Percentiles rank a stretch among this genome's conserved stretches.
Evolutionary conservation across 2,113 vertebrate species (phyloP).

Genomic region (Ramphastos sulfuratus): DNA sequence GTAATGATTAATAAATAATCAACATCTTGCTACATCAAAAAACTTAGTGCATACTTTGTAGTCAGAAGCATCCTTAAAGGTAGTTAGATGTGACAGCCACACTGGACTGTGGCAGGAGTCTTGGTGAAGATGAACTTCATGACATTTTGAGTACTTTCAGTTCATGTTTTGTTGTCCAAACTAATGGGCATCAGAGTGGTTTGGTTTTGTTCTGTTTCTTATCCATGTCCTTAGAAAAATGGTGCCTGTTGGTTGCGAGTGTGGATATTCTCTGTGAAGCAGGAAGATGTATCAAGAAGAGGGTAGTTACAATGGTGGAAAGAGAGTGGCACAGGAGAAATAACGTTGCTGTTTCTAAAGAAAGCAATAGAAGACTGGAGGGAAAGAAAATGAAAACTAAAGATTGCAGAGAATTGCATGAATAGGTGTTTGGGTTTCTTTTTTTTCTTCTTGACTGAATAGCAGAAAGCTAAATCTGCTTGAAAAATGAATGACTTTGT

Average conservation of each 20-base stretch:
- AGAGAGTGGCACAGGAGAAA: not conserved
- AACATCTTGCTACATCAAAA: not conserved
- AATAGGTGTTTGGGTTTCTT: not conserved
- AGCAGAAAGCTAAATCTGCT: not conserved
- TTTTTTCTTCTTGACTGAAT: not conserved
- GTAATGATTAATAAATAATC: not conserved
- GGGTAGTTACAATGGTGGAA: not conserved
- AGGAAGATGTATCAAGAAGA: not conserved
- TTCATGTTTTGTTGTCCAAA: not conserved
- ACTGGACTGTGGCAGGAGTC: not conserved
- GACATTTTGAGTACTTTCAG: not conserved
- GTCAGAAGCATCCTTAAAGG: not conserved
- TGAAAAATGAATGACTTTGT: not conserved
- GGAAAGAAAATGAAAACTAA: not conserved
- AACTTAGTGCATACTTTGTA: not conserved
- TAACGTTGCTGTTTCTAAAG: not conserved
- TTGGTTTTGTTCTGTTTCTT: not conserved
- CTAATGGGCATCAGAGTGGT: no score
- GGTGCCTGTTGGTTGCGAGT: not conserved
- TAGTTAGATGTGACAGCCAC: no score
- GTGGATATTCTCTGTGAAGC: not conserved
- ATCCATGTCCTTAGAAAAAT: not conserved
- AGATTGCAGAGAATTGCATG: not conserved
- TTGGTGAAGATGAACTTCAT: not conserved
- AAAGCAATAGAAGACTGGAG: not conserved